Base-by-base conservation (phyloP, 2,797 vertebrate genomes). In the Xiphorhynchus erythropygius region DNA sequence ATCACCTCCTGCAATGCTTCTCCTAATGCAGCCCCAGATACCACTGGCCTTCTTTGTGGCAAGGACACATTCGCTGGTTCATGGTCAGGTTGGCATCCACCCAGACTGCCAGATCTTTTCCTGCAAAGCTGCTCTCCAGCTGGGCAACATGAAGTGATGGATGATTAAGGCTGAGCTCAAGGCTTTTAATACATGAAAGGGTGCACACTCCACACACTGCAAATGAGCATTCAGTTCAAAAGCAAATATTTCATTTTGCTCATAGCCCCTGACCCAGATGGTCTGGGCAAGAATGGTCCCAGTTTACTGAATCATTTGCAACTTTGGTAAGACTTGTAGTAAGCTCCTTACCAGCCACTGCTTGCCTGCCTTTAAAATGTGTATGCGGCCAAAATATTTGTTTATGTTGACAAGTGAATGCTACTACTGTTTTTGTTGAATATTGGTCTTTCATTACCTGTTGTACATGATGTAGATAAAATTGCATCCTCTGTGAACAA, bases 401-500 rank as follows among this genome's bases (percentile, higher is more conserved):
- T 35, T 84, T 41, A 13, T 14, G 12, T 24, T 68, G 69, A 84
- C 69, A 33, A 81, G 81, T 9, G 30, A 93, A 78, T 56, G 35
- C 25, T 30, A 37, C 28, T 33, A 78, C 5, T 28, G 14, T 35
- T 52, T 52, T 78, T 80, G 73, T 14, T 73, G 47, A 69, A 49
- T n/a, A 69, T n/a, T 50, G 55, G 56, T 69, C 47, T 88, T 89
- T 70, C 69, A 24, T 79, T 92, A 89, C 50, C 44, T 87, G 44
- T 12, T 73, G 73, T 65, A 73, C 37, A 81, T 84, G 55, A 75
- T 5, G 24, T 59, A 91, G 56, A 77, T 57, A 52, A 91, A 93
- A 93, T 84, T 76, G 65, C 93, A 83, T 32, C 50, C 50, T 33
- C 63, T 81, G 69, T 69, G 84, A 91, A 76, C 79, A 87, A 96